phyloP scores from a whole-genome alignment of 2,113 vertebrate species.

The Calypte anna region DNA sequence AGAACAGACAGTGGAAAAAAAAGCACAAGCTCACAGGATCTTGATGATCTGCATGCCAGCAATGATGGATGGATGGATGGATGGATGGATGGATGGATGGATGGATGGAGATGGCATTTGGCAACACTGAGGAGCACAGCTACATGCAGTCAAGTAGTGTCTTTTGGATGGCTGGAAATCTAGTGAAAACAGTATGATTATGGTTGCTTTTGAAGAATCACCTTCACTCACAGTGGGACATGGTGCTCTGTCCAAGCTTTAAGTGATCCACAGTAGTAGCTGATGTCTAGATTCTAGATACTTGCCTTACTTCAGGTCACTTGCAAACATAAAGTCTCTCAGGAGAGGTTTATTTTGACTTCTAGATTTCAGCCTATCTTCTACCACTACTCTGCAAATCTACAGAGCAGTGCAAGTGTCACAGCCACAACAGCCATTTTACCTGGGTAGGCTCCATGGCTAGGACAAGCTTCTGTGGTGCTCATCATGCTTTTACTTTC shows the following conservation, averaged over 20 bases:
- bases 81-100: neutral
- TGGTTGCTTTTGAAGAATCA: neutral
- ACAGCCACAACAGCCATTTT: neutral
- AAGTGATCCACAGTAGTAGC: neutral
- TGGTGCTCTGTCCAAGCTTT: neutral
- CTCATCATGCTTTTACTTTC: neutral
- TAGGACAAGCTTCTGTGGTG: neutral
- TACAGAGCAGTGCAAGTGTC: neutral
- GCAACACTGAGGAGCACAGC: neutral
- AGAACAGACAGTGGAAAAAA: neutral
- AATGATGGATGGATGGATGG: neutral
- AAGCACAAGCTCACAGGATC: neutral
- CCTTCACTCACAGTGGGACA: neutral
- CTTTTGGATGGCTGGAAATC: neutral
- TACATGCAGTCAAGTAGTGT: neutral
- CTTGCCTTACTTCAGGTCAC: neutral
- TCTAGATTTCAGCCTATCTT: neutral
- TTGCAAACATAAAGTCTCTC: neutral
- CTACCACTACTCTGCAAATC: neutral
- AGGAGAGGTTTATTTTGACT: neutral
- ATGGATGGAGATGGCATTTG: neutral
- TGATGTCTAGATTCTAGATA: neutral
- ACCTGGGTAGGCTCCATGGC: neutral
- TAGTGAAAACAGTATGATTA: neutral
- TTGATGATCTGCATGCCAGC: neutral